Evolutionary conservation across 2,888 invertebrate species (phyloP).

Genomic region (Coremacera marginata): DNA sequence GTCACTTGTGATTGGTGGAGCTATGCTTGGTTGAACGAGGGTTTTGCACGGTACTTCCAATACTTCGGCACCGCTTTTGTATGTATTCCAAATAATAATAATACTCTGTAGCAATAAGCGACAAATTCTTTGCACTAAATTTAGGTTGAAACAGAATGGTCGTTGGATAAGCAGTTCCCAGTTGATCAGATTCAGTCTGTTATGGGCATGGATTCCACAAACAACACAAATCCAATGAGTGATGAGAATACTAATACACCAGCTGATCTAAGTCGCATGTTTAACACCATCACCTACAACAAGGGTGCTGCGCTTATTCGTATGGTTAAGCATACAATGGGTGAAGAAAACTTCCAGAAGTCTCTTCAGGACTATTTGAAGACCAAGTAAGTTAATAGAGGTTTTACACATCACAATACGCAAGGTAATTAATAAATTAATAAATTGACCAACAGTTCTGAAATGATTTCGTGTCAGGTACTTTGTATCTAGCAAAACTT

Average conservation of each 20-base stretch:
- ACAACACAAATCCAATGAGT: constrained; percentile 74
- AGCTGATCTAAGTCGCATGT: constrained; percentile 73
- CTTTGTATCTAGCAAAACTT: no score
- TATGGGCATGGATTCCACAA: constrained; percentile 73
- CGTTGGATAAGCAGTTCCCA: constrained; percentile 78
- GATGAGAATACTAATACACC: constrained; percentile 73
- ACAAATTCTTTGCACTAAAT: neutral
- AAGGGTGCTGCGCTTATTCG: constrained; percentile 78
- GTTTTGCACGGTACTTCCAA: constrained; percentile 80
- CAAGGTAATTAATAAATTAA: no score
- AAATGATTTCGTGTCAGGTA: no score
- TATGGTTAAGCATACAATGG: constrained; percentile 77
- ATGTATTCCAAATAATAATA: neutral
- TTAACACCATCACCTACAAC: constrained; percentile 77
- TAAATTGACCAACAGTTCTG: no score
- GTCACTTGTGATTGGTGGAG: constrained; percentile 73
- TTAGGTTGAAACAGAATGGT: constrained; percentile 76
- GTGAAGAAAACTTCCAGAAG: constrained; percentile 70
- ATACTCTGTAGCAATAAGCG: neutral
- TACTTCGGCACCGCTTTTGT: constrained; percentile 73
- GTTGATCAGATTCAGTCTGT: constrained; percentile 77
- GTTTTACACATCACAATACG: neutral
- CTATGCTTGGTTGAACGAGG: constrained; percentile 76
- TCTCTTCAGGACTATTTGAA: constrained; percentile 74
- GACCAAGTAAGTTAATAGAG: constrained; percentile 53